A percentile compares a stretch with the other conserved stretches of the same genome.
phyloP scores from a whole-genome alignment of 2,797 vertebrate species.

The Enteromius viviparus region DNA sequence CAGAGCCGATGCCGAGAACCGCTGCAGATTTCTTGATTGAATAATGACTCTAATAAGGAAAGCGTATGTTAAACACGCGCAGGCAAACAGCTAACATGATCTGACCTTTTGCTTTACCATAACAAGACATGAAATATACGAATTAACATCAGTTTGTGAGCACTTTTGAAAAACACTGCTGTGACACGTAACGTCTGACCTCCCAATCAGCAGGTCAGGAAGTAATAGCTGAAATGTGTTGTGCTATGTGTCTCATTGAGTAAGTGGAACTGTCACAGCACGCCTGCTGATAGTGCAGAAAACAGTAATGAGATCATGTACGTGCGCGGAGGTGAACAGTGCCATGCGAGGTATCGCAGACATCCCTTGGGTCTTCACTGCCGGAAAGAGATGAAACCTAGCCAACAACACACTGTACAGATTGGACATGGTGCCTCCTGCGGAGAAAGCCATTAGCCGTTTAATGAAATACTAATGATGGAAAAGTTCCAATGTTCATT shows the following conservation, averaged over 20 bases:
- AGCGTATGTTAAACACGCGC: constrained; percentile 30
- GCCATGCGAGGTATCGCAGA: constrained; percentile 67
- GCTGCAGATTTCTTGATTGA: constrained; percentile 75
- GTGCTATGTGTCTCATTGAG: constrained; percentile 41
- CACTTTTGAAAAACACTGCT: constrained; percentile 29
- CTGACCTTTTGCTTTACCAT: constrained; percentile 27
- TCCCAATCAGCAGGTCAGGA: constrained; percentile 30
- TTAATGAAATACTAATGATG: constrained; percentile 24
- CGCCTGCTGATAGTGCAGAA: background rate
- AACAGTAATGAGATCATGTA: constrained; percentile 62
- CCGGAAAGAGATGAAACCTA: constrained; percentile 74
- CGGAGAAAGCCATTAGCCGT: constrained; percentile 30
- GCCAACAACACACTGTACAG: constrained; percentile 76
- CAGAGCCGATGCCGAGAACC: constrained; percentile 74
- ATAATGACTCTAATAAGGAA: constrained; percentile 75
- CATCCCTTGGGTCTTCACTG: constrained; percentile 79
- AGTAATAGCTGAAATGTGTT: constrained; percentile 35
- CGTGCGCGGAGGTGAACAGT: constrained; percentile 78
- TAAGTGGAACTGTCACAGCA: constrained; percentile 34
- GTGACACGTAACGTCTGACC: constrained; percentile 34
- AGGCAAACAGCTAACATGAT: constrained; percentile 8
- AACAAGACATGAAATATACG: constrained; percentile 15
- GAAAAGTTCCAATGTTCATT: constrained; percentile 9
- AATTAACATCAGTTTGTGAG: constrained; percentile 18
- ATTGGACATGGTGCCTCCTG: constrained; percentile 79